phyloP scores from a whole-genome alignment of 2,797 vertebrate genomes.

The Sebastes hubbsi region DNA sequence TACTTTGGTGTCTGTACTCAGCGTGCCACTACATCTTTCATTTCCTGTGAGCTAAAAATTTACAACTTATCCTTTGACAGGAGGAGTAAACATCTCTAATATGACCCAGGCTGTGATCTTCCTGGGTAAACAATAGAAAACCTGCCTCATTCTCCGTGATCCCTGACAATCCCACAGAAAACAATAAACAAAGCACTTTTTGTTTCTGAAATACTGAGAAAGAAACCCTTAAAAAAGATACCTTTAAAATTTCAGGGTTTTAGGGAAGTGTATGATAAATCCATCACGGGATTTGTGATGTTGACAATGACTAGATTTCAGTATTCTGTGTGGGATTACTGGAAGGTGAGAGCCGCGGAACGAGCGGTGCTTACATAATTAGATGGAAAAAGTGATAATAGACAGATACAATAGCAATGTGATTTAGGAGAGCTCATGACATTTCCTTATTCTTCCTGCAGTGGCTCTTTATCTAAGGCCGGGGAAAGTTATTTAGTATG shows the following conservation, averaged over 20 bases:
- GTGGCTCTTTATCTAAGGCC: slow-evolving; percentile 61
- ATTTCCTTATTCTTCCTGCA: slow-evolving; percentile 62
- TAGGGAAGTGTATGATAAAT: slow-evolving; percentile 9
- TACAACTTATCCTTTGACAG: slow-evolving; percentile 79
- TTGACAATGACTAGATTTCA: slow-evolving; percentile 34
- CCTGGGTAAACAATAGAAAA: slow-evolving; percentile 64
- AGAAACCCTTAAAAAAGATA: slow-evolving; percentile 39
- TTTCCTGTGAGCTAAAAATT: slow-evolving; percentile 74
- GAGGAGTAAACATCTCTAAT: slow-evolving; percentile 75
- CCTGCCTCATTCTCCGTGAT: slow-evolving; percentile 45
- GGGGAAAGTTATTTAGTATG: slow-evolving; percentile 72
- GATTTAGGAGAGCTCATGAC: slow-evolving; percentile 59
- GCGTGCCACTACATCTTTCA: slow-evolving; percentile 70
- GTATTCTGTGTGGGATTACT: slow-evolving; percentile 43
- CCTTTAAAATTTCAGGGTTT: background rate
- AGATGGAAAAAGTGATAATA: slow-evolving; percentile 58
- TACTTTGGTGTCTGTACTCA: slow-evolving; percentile 74
- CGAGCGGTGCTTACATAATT: slow-evolving; percentile 49
- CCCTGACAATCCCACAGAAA: slow-evolving; percentile 60
- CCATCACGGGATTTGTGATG: slow-evolving; percentile 25
- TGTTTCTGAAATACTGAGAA: slow-evolving; percentile 30
- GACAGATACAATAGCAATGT: slow-evolving; percentile 49
- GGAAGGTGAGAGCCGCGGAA: slow-evolving; percentile 50
- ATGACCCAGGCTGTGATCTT: slow-evolving; percentile 71
- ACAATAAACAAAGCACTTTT: slow-evolving; percentile 61